Conservation (phyloP, 2,888 invertebrate species). For the Taenaris catops region DNA sequence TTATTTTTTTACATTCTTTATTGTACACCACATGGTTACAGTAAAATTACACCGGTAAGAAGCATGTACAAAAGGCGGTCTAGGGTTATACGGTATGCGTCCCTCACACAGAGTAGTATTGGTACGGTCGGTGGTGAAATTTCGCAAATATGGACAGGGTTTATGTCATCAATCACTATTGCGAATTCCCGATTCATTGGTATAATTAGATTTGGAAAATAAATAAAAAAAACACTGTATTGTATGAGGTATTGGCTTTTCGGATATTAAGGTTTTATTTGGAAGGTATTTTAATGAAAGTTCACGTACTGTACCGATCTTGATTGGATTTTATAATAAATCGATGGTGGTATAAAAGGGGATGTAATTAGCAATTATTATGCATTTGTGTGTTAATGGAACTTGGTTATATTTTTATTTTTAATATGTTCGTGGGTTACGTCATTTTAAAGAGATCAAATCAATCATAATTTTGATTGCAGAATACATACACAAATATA, state of each 20-base stretch:
- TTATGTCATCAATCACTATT: slow-evolving; percentile 50
- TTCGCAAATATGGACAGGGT: slow-evolving; percentile 24
- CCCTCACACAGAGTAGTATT: too few relatives aligned
- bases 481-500: too few relatives aligned
- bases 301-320: slow-evolving; percentile 16
- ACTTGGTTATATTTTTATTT: slow-evolving; percentile 5
- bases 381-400: slow-evolving; percentile 6
- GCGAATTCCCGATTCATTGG: slow-evolving; percentile 49
- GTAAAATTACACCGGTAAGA: too few relatives aligned
- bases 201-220: slow-evolving; percentile 47
- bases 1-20: too few relatives aligned
- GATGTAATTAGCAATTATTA: slow-evolving; percentile 17
- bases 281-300: slow-evolving; percentile 33
- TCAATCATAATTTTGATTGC: slow-evolving; percentile 5
- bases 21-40: too few relatives aligned
- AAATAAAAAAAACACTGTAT: slow-evolving; percentile 30
- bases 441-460: slow-evolving; percentile 3
- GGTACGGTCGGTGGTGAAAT: not conserved
- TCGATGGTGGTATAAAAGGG: slow-evolving; percentile 11
- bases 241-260: slow-evolving; percentile 27
- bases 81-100: too few relatives aligned
- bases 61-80: too few relatives aligned
- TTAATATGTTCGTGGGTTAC: slow-evolving; percentile 4
- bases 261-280: slow-evolving; percentile 30
- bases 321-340: slow-evolving; percentile 18